Evolutionary conservation across 2,797 vertebrate genomes (phyloP).

Genomic region (Pangasius djambal): DNA sequence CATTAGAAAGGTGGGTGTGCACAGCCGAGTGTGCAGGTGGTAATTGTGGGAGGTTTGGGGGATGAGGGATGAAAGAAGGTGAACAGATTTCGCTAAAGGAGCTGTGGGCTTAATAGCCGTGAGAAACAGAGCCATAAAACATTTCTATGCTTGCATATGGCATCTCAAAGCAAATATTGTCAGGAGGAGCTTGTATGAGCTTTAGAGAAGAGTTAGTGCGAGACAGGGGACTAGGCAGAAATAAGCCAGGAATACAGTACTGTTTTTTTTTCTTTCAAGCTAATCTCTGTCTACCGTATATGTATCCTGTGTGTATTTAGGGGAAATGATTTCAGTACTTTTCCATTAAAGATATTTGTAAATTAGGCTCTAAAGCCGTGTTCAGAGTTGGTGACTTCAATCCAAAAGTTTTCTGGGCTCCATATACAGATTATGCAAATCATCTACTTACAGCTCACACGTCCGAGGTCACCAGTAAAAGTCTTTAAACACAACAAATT

Average conservation of each 20-base stretch:
- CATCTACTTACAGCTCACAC: not conserved
- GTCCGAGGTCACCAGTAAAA: not conserved
- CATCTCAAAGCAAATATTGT: conserved; percentile 37
- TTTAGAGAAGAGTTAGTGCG: conserved; percentile 10
- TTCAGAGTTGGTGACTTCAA: not conserved
- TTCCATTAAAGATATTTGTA: not conserved
- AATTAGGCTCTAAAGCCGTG: not conserved
- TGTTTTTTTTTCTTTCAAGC: not conserved
- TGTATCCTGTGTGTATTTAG: not conserved
- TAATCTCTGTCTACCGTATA: not conserved
- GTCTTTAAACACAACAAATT: not conserved
- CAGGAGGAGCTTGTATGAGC: not conserved
- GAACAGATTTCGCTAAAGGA: conserved; percentile 39
- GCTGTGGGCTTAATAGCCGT: conserved; percentile 45
- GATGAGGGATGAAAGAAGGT: conserved; percentile 53
- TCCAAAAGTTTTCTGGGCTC: not conserved
- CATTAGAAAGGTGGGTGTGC: conserved; percentile 36
- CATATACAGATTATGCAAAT: not conserved
- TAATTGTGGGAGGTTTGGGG: conserved; percentile 48
- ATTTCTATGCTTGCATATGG: conserved; percentile 26
- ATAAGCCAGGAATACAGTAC: not conserved
- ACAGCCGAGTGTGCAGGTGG: conserved; percentile 42
- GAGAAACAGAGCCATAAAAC: conserved; percentile 38
- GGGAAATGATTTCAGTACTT: not conserved
- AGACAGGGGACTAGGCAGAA: not conserved